Base-by-base conservation (phyloP, 2,113 vertebrate genomes). In the Xerus inauris region DNA sequence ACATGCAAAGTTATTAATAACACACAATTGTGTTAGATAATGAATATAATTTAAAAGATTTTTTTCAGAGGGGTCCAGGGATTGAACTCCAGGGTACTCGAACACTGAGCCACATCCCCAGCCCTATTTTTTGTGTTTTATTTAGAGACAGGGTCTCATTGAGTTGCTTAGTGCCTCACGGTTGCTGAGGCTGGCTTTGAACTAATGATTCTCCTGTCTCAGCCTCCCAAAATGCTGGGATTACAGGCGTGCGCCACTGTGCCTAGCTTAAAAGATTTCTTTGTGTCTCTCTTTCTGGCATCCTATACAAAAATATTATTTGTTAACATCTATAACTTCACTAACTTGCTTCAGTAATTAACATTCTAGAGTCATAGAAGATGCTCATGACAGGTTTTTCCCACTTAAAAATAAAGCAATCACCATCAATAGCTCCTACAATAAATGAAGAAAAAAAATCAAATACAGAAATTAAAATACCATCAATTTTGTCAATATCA, bases 311-410 rank as follows among this genome's bases (percentile, higher is more conserved):
- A 89, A 94, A 65, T 73, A 85, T 47, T 94, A 72, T 24, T 83
- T 80, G 54, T 54, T 91, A 88, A 71, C 40, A 92, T 22, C 69
- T 89, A 84, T 22, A 85, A 85, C 45, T 89, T 91, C 73, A 73
- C 72, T 89, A 92, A 94, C 65, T 79, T 97, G 65, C 69, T 87
- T 88, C 86, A 97, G 42, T 62, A 64, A 96, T 92, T 89, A 67
- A 88, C 69, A 59, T 76, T 84, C 26, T 76, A 88, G 2, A 79
- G 51, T 88, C 82, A 64, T 10, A 80, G 14, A 5, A 93, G 54
- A 91, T 77, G 62, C 35, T 87, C 57, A 90, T 42, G 19, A 88
- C 32, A 92, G 16, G 38, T 62, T 80, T 89, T 49, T 5, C 8
- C 24, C 38, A 88, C 42, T 75, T 89, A 76, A 95, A 94, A 87